Percentiles rank a stretch among this genome's conserved stretches.
Evolutionary conservation across 1,140 invertebrate genomes (phyloP).

Genomic region (Caenorhabditis latens): DNA sequence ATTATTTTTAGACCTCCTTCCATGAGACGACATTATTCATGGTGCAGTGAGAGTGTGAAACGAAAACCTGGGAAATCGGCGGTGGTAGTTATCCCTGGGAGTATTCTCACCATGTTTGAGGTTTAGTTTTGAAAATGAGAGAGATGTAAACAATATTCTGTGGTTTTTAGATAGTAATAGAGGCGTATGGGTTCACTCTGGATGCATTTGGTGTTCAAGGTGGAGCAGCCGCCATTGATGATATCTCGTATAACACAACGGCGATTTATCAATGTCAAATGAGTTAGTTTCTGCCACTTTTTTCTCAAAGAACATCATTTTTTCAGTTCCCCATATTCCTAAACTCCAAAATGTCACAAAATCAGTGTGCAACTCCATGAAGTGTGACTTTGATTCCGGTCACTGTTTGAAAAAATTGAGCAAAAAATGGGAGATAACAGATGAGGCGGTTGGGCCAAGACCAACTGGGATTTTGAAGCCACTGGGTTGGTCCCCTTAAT

Average conservation of each 20-base stretch:
- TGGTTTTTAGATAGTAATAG: constrained; percentile 70
- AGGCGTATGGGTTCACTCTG: constrained; percentile 69
- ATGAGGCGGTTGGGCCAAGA: constrained; percentile 66
- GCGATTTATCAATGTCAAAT: constrained; percentile 72
- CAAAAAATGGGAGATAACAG: constrained; percentile 64
- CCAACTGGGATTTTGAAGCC: constrained; percentile 67
- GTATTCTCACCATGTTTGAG: constrained; percentile 68
- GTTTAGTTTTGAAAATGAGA: constrained; percentile 36
- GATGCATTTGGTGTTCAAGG: constrained; percentile 72
- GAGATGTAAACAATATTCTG: neutral
- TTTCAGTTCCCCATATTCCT: constrained; percentile 69
- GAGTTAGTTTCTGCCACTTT: constrained; percentile 62
- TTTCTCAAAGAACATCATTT: neutral
- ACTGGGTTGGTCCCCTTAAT: constrained; percentile 12
- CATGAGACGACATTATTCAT: constrained; percentile 66
- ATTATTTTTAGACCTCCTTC: constrained; percentile 59
- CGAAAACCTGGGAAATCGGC: constrained; percentile 70
- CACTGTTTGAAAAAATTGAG: constrained; percentile 67
- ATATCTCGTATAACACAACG: constrained; percentile 69
- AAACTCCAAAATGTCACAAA: constrained; percentile 64
- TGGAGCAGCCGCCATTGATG: constrained; percentile 70
- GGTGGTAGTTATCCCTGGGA: constrained; percentile 70
- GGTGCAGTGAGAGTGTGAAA: constrained; percentile 70
- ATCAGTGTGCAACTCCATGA: constrained; percentile 63
- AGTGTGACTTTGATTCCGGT: constrained; percentile 69